These are phyloP conservation scores for Actinia equina DNA, from an alignment of 64 coral and sea anemone species.

Conservation along the genomic window DNA sequence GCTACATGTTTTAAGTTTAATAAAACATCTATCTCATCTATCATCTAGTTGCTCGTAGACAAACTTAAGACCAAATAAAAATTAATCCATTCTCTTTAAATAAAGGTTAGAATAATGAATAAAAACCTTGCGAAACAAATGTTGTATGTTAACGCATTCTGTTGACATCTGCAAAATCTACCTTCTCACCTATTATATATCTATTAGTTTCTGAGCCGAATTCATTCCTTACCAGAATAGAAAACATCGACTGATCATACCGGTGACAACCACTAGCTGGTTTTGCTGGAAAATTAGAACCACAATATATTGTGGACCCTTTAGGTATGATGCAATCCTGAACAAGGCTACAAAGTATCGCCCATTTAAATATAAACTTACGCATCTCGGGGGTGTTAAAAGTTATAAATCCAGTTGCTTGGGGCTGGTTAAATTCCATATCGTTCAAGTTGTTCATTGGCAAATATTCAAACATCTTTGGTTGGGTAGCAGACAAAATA, in stretches of 20 bases:
- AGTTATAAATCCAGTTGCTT: conserved; percentile 22
- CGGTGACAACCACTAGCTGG: conserved; percentile 41
- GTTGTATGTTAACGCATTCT: not conserved
- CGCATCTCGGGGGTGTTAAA: conserved; percentile 46
- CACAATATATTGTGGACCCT: conserved; percentile 14
- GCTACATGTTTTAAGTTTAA: no score
- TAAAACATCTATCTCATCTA: no score
- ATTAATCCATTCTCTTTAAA: no score
- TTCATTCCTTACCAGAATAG: conserved; percentile 28
- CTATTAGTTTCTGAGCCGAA: conserved; percentile 20
- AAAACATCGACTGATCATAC: conserved; percentile 50
- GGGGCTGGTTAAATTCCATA: not conserved
- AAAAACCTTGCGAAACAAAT: no score
- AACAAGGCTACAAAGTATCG: conserved; percentile 27
- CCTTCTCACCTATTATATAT: conserved; percentile 14
- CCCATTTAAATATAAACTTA: conserved; percentile 44
- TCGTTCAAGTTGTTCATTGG: conserved; percentile 29
- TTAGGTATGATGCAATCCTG: conserved; percentile 44
- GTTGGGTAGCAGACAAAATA: conserved; percentile 18
- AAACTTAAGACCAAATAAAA: no score
- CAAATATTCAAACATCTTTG: conserved; percentile 48
- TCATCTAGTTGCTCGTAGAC: no score
- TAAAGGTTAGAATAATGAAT: no score
- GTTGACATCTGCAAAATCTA: not conserved
- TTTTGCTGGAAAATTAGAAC: conserved; percentile 13